Base-by-base conservation (phyloP, 2,888 invertebrate species). In the Oscheius onirici region DNA sequence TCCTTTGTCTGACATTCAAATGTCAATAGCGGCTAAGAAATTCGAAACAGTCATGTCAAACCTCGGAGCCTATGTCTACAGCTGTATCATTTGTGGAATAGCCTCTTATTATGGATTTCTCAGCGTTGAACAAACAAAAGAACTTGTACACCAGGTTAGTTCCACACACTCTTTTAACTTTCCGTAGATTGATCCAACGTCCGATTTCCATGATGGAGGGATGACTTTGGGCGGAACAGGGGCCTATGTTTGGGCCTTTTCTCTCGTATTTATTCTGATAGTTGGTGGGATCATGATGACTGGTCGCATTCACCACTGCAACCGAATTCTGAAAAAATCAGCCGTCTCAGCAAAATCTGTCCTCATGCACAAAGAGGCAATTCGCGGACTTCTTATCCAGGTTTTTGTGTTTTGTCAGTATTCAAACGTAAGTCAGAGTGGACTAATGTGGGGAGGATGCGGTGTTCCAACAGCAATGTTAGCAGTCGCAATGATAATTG, bases 381-480 rank as follows among this genome's bases (percentile, higher is more conserved):
- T 51, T 20, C 51, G 51, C 10, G 24, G 51, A 22, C 51, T 51
- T 11, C 22, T 51, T 51, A 51, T 51, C 17, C 51, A 51, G 51
- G 51, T 51, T 22, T 8, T 6, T 8, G 8, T 6, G 34, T 3
- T 34, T 17, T 46, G 46, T 13, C n/a, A 13, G 3, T 20, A 46
- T 46, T 13, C 13, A 5, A 46, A 5, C n/a, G 6, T 6, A 17
- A 13, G 5, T 17, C 22, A 55, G 55, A 11, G 3, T 3, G 26
- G n/a, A 13, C 28, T 55, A 28, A 55, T 55, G 55, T 55, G 55
- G 55, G 55, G 55, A 55, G 55, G 55, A 26, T 24, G 24, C n/a
- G 11, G 11, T 24, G 26, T 55, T 8, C 55, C 55, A n/a, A 2
- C 55, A 11, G 3, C 11, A 15, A 55, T 26, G 24, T 28, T 55